These are phyloP conservation scores for Arrhopalites spinosus DNA, from an alignment of 2,888 invertebrate genomes.

Conservation along the genomic window DNA sequence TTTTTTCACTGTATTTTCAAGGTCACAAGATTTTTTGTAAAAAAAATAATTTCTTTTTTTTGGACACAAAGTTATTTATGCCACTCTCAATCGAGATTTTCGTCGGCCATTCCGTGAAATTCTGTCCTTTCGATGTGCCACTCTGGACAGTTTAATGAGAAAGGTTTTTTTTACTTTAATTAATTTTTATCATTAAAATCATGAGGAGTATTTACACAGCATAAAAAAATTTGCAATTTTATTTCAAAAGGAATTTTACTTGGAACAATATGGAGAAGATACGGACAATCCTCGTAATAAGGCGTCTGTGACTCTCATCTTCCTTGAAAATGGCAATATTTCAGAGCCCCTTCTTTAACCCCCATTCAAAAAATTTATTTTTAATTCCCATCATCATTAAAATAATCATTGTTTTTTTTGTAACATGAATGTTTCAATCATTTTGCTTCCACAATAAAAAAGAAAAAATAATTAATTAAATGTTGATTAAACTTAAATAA, in stretches of 20 bases:
- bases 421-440: background rate
- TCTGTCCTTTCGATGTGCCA: constrained; percentile 85
- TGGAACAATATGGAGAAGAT: constrained; percentile 88
- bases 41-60: too few relatives aligned
- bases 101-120: constrained; percentile 95
- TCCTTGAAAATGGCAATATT: constrained; percentile 37
- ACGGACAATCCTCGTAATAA: constrained; percentile 37
- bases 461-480: too few relatives aligned
- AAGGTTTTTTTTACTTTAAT: constrained; percentile 65
- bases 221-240: too few relatives aligned
- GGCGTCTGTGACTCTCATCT: constrained; percentile 35
- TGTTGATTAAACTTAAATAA: too few relatives aligned
- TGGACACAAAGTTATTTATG: constrained; percentile 70
- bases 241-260: constrained; percentile 68
- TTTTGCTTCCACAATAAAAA: too few relatives aligned
- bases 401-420: background rate
- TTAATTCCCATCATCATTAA: constrained; percentile 8
- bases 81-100: constrained; percentile 92
- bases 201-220: too few relatives aligned
- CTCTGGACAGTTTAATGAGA: constrained; percentile 89
- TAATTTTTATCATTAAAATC: too few relatives aligned
- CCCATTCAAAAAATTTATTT: constrained; percentile 6
- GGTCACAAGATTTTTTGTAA: too few relatives aligned
- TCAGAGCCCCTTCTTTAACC: constrained; percentile 32
- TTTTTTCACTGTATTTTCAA: too few relatives aligned